Evolutionary conservation across 2,113 vertebrate genomes (phyloP).

Genomic region (human (Homo sapiens)): GRCh38 chr13:22554501-22555000

Average conservation of each 20-base stretch:
- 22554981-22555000: background rate
- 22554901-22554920: background rate
- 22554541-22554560: background rate
- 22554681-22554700: background rate
- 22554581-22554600: background rate
- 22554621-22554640: background rate
- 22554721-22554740: background rate
- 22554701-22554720: background rate
- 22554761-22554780: background rate
- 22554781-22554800: background rate
- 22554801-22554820: constrained; percentile 18
- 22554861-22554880: constrained; percentile 31
- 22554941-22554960: background rate
- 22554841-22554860: background rate
- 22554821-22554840: background rate
- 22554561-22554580: background rate
- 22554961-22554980: background rate
- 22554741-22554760: background rate
- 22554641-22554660: background rate
- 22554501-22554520: background rate
- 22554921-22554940: background rate
- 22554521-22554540: background rate
- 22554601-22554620: background rate
- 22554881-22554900: background rate
- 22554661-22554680: background rate